These are phyloP conservation scores for Protobothrops flavoviridis DNA, from an alignment of 2,113 vertebrate genomes.

Conservation along the genomic window DNA sequence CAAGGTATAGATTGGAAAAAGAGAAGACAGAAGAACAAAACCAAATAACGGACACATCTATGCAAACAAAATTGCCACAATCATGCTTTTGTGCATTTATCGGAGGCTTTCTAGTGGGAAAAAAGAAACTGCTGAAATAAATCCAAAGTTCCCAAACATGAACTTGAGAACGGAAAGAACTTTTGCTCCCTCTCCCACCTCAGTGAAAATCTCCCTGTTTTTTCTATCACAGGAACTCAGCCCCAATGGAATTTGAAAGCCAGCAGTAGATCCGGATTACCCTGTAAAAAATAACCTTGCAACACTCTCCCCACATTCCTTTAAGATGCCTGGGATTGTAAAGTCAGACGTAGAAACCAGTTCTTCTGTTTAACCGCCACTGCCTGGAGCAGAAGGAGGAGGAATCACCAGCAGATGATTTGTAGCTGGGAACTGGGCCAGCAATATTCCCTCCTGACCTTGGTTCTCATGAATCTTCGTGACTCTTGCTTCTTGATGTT, in stretches of 20 bases:
- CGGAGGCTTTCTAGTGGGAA: background rate
- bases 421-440: background rate
- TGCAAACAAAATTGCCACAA: background rate
- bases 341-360: constrained; percentile 52
- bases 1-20: background rate
- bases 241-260: accelerated
- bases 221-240: constrained; percentile 14
- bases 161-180: background rate
- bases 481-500: background rate
- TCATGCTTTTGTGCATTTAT: background rate
- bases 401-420: background rate
- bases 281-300: constrained; percentile 55
- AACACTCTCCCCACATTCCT: constrained; percentile 12
- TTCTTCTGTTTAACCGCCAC: background rate
- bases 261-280: constrained; percentile 39
- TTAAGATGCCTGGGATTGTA: constrained; percentile 57
- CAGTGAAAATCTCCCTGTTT: background rate
- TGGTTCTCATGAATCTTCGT: background rate
- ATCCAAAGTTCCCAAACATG: background rate
- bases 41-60: background rate
- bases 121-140: background rate
- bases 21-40: background rate
- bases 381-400: background rate
- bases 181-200: background rate
- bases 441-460: background rate